Evolutionary conservation across 2,888 invertebrate species (phyloP), one percentile per base, ranked within the genome.

Genomic region (Lasioglossum leucozonium): DNA sequence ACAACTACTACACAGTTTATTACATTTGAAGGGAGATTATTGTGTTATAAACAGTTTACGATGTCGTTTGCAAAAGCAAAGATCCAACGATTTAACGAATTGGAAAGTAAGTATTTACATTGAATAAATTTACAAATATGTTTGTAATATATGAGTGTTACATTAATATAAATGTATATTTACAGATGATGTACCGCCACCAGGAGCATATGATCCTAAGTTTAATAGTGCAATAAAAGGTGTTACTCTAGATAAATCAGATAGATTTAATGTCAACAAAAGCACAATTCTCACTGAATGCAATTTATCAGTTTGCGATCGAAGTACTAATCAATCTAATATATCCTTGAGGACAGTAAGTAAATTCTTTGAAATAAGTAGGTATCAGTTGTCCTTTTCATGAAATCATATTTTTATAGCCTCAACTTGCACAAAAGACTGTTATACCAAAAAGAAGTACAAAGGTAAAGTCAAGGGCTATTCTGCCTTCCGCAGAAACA

Each of bases 41-140:
- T 26, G 11, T 13, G 26, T 62, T 30, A 16, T 62, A 62, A 62
- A 69, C 26, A 42, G 72, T 65, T 22, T 5, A 76, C 84, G 72
- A 96, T 96, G 96, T 96, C 96, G 71, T 96, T 96, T 92, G 95
- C 96, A n/a, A 96, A 96, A 93, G 96, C 96, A 0, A 96, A 95
- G 93, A 94, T 96, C 69, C 95, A 95, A 88, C 94, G 96, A 72
- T 96, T 96, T 92, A 96, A 96, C 91, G 96, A 96, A 85, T 92
- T 95, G 55, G 94, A 94, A 91, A 95, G 96, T 96, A 93, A 95
- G 96, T 95, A 86, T 72, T 79, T 22, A 80, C n/a, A 5, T 40
- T 22, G 47, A 0, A 13, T n/a, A 34, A 16, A 37, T 4, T 26
- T 2, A 11, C 40, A 37, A 18, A 34, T 67, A 11, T 67, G n/a